A percentile compares a stretch with the other conserved stretches of the same genome.
Conservation (phyloP, 1,140 invertebrate species). For the Drosophila fuyamai region DNA sequence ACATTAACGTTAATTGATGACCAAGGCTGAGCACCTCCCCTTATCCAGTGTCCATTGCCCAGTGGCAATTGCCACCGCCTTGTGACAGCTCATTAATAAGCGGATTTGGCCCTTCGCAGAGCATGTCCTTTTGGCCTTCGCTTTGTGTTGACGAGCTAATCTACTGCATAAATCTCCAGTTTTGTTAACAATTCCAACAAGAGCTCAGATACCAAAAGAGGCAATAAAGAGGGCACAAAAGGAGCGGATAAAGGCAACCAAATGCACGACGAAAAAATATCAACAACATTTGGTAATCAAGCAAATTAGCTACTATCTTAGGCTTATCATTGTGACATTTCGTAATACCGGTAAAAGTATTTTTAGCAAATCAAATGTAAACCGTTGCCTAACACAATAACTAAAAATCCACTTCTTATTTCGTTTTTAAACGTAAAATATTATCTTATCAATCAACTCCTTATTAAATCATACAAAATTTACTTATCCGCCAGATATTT, state of each 20-base stretch:
- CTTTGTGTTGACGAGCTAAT: constrained; percentile 73
- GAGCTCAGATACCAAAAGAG: constrained; percentile 28
- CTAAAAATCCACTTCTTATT: not conserved
- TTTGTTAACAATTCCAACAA: constrained; percentile 74
- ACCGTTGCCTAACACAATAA: not conserved
- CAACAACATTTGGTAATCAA: constrained; percentile 10
- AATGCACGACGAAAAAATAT: constrained; percentile 24
- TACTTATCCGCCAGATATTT: no score
- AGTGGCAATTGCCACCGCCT: constrained; percentile 6
- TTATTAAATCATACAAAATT: no score
- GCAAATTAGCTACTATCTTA: not conserved
- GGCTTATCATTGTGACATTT: constrained; percentile 15
- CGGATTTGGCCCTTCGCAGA: constrained; percentile 64
- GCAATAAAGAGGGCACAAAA: constrained; percentile 17
- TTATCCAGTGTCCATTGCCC: constrained; percentile 1
- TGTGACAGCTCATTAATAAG: constrained; percentile 79
- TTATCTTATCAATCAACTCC: no score
- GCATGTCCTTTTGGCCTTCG: constrained; percentile 36
- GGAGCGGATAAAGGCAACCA: constrained; percentile 6
- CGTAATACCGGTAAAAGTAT: constrained; percentile 1
- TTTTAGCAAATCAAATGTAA: not conserved
- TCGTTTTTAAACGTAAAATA: no score
- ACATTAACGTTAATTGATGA: constrained; percentile 74
- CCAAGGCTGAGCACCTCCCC: constrained; percentile 39
- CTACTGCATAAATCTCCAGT: constrained; percentile 78